These are phyloP conservation scores for Mercenaria mercenaria DNA, from an alignment of 1,140 invertebrate genomes.

Conservation along the genomic window DNA sequence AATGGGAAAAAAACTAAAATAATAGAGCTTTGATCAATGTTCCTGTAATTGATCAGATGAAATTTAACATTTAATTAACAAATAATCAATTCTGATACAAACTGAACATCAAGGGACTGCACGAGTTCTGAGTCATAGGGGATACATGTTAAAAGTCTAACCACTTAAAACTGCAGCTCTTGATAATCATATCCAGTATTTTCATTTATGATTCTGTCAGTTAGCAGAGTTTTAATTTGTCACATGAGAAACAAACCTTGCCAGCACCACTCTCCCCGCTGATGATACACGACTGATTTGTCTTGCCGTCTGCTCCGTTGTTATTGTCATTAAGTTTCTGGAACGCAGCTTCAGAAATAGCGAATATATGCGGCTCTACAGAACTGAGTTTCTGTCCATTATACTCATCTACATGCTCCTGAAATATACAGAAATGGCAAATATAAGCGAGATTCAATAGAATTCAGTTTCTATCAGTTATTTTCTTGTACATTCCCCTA, in stretches of 20 bases:
- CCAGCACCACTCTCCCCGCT: conserved; percentile 99
- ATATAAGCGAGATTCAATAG: no score
- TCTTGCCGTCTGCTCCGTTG: conserved; percentile 44
- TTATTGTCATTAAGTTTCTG: conserved; percentile 90
- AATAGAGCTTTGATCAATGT: no score
- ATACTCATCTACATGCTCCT: conserved; percentile 89
- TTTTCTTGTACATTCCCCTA: no score
- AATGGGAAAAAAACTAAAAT: no score
- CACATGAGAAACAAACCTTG: conserved; percentile 98
- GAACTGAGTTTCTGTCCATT: conserved; percentile 99
- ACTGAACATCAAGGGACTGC: not conserved
- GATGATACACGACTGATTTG: conserved; percentile 91
- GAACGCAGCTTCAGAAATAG: conserved; percentile 99
- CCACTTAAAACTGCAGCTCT: no score
- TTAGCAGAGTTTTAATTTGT: no score
- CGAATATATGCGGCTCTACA: conserved; percentile 99
- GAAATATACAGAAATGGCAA: conserved; percentile 83
- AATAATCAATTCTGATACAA: not conserved
- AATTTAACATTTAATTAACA: no score
- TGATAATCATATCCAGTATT: no score
- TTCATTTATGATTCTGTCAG: no score
- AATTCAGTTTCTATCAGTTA: no score
- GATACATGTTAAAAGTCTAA: no score
- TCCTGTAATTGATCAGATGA: no score
- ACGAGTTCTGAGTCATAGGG: not conserved